Conservation (phyloP, 2,797 vertebrate genomes). For the Austrolebias charrua region DNA sequence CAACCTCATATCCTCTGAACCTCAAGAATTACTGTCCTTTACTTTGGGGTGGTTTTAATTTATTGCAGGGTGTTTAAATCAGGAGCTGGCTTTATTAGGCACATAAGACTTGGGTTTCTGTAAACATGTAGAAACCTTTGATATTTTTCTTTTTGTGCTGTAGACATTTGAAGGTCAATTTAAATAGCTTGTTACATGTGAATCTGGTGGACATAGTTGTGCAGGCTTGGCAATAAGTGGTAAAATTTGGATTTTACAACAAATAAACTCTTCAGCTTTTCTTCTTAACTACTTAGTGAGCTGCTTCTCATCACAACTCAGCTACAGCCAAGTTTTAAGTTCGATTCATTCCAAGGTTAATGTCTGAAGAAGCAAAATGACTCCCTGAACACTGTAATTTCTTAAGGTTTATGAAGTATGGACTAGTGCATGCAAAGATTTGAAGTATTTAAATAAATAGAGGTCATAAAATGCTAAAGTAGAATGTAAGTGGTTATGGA, state of each 20-base stretch:
- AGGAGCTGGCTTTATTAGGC: conserved; percentile 1
- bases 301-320: not conserved
- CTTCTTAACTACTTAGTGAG: conserved; percentile 30
- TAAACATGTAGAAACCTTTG: conserved; percentile 4
- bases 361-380: conserved; percentile 24
- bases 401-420: conserved; percentile 52
- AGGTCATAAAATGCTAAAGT: conserved; percentile 48
- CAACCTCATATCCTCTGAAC: conserved; percentile 27
- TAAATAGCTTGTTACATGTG: not conserved
- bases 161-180: conserved; percentile 1
- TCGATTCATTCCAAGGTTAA: conserved; percentile 26
- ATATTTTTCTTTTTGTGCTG: not conserved
- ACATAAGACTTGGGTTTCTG: conserved; percentile 3
- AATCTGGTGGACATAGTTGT: not conserved
- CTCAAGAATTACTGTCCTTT: conserved; percentile 13
- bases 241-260: no score
- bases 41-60: conserved; percentile 17
- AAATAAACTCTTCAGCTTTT: no score
- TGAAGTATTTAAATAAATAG: conserved; percentile 56
- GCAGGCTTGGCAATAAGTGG: no score
- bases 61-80: conserved; percentile 15
- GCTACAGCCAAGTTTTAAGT: conserved; percentile 22
- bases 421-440: conserved; percentile 44
- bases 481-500: conserved; percentile 41
- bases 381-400: conserved; percentile 19